Evolutionary conservation across 1,140 invertebrate genomes (phyloP).

Genomic region (Pseudomyrmex cubaensis): DNA sequence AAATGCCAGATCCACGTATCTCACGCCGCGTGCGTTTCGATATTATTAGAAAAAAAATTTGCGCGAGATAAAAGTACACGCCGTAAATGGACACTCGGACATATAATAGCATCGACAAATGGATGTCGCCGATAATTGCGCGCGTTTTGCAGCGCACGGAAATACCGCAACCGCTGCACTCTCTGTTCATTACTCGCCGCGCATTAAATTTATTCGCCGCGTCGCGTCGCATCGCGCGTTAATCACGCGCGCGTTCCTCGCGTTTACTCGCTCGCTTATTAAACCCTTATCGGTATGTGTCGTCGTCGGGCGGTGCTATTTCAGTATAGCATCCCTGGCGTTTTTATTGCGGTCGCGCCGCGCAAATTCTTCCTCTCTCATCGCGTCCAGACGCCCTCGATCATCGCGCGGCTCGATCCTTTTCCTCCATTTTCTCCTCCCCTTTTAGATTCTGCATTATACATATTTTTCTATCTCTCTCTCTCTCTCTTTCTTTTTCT

Average conservation of each 20-base stretch:
- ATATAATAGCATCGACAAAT: slow-evolving; percentile 8
- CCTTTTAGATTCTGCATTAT: not conserved
- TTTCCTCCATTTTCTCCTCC: not conserved
- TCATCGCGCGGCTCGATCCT: slow-evolving; percentile 15
- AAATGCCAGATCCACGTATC: not conserved
- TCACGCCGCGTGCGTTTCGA: not conserved
- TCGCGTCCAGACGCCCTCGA: slow-evolving; percentile 25
- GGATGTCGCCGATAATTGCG: slow-evolving; percentile 26
- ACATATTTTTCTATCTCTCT: not conserved
- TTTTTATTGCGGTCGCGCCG: not conserved
- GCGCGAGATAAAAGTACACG: not conserved
- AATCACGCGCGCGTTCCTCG: slow-evolving; percentile 26
- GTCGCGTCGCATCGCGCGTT: slow-evolving; percentile 18
- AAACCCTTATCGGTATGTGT: slow-evolving; percentile 35
- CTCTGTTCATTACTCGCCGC: slow-evolving; percentile 26
- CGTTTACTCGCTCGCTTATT: slow-evolving; percentile 17
- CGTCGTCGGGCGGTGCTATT: slow-evolving; percentile 34
- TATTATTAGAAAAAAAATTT: not conserved
- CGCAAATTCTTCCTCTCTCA: slow-evolving; percentile 20
- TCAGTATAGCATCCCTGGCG: slow-evolving; percentile 13
- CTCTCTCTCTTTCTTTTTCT: not conserved
- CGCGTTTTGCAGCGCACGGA: not conserved
- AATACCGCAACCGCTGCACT: not conserved
- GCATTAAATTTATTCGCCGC: slow-evolving; percentile 28
- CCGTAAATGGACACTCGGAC: not conserved